Base-by-base conservation (phyloP, 2,797 vertebrate species). In the Characodon lateralis region DNA sequence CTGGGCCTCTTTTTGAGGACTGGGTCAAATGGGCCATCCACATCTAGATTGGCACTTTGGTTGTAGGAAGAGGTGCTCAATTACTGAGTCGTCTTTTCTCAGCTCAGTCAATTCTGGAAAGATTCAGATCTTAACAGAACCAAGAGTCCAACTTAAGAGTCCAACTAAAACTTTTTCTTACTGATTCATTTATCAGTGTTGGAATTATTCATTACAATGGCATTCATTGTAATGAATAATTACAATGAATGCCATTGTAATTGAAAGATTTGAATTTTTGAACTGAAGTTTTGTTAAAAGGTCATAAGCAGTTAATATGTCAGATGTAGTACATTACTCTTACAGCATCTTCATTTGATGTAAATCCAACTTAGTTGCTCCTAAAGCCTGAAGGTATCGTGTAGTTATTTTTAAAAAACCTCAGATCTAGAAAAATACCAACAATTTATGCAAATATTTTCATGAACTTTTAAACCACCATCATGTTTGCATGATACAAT, bases 11-110 rank as follows among this genome's bases (percentile, higher is more conserved):
- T 74, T 86, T 88, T 48, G 73, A 91, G 89, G 70, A 87, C 48
- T 78, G 71, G 91, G 93, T 94, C 92, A 94, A 95, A 94, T 86
- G 81, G 87, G 89, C 81, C 85, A 87, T 92, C 85, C 83, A 89
- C 80, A 76, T 75, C 83, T 83, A 75, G 85, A 89, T 80, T 86
- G 91, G 87, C 89, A 91, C 80, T 88, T 89, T 79, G 68, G 72
- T 65, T 91, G 78, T 71, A 77, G 76, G 55, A 83, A 82, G 74
- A 85, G 82, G 74, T 81, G 61, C 66, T 87, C 74, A 41, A 69
- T 83, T 85, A 84, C 78, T 82, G 72, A 88, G 50, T 26, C 59
- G 10, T 81, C 65, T 83, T 68, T 79, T 72, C 18, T 41, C 35
- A 0, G 41, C 56, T 85, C 43, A 41, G 55, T 46, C 26, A 26